Evolutionary conservation across 2,888 invertebrate species (phyloP).

Genomic region (Pammene aurita): DNA sequence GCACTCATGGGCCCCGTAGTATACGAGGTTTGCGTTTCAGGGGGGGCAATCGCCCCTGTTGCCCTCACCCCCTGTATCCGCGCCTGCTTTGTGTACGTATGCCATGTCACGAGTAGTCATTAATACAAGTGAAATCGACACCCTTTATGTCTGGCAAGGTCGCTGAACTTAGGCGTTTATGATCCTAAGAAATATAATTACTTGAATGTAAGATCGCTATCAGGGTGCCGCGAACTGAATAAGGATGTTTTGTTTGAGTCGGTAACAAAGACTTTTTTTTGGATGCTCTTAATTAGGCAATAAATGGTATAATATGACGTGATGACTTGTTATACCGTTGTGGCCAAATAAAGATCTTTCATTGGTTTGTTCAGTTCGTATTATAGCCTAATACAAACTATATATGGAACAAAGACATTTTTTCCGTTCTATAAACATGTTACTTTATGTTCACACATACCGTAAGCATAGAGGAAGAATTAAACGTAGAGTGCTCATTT

Average conservation of each 20-base stretch:
- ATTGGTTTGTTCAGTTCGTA: no score
- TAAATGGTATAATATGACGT: constrained; percentile 36
- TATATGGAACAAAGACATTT: no score
- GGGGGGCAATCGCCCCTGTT: no score
- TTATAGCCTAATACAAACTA: no score
- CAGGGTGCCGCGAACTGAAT: constrained; percentile 57
- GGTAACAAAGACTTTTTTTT: constrained; percentile 57
- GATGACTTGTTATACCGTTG: constrained; percentile 19
- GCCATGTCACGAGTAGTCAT: neutral
- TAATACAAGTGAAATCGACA: neutral
- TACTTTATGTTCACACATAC: no score
- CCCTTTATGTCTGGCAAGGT: constrained; percentile 45
- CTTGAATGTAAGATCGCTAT: constrained; percentile 61
- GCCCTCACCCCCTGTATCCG: no score
- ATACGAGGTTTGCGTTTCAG: no score
- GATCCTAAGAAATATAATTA: constrained; percentile 71
- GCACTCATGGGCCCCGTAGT: no score
- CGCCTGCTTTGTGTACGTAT: neutral
- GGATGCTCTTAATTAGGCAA: constrained; percentile 57
- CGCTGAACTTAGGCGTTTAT: constrained; percentile 53
- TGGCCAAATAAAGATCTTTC: neutral
- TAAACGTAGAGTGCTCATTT: no score
- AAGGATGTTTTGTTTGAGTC: constrained; percentile 69
- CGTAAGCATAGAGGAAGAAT: no score
- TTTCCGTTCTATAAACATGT: no score